Evolutionary conservation across 30 jellyfish, hydroid and myxozoan species (phyloP).

Genomic region (Hydractinia symbiolongicarpus): DNA sequence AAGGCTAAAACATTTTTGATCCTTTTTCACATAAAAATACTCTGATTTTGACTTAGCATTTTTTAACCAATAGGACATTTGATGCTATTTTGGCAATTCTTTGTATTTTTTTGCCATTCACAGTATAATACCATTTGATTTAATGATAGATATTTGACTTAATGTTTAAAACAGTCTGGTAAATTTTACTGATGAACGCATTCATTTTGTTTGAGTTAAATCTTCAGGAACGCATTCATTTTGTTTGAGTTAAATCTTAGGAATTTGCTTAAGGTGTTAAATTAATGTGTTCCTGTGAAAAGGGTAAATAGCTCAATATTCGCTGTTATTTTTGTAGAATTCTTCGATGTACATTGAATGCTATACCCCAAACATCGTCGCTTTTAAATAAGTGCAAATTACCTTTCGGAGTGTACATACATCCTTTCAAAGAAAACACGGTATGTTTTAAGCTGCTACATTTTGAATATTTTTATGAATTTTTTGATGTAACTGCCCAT

Average conservation of each 20-base stretch:
- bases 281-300: neutral
- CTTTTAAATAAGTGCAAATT: conserved; percentile 62
- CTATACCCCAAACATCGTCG: conserved; percentile 76
- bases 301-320: neutral
- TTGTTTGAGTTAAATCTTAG: neutral
- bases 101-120: too few species aligned
- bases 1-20: too few species aligned
- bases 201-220: neutral
- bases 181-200: too few species aligned
- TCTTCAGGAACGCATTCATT: neutral
- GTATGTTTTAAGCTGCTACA: conserved; percentile 25
- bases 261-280: neutral
- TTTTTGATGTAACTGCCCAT: neutral
- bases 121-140: too few species aligned
- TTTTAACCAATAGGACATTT: too few species aligned
- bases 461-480: neutral
- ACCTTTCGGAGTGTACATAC: conserved; percentile 79
- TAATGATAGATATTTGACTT: too few species aligned
- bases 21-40: too few species aligned
- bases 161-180: too few species aligned
- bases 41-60: too few species aligned
- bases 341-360: conserved; percentile 73
- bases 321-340: conserved; percentile 36
- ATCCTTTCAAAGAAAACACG: conserved; percentile 68
- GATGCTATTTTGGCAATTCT: too few species aligned